phyloP scores from a whole-genome alignment of 2,113 vertebrate species.

The Haliaeetus leucogaster region DNA sequence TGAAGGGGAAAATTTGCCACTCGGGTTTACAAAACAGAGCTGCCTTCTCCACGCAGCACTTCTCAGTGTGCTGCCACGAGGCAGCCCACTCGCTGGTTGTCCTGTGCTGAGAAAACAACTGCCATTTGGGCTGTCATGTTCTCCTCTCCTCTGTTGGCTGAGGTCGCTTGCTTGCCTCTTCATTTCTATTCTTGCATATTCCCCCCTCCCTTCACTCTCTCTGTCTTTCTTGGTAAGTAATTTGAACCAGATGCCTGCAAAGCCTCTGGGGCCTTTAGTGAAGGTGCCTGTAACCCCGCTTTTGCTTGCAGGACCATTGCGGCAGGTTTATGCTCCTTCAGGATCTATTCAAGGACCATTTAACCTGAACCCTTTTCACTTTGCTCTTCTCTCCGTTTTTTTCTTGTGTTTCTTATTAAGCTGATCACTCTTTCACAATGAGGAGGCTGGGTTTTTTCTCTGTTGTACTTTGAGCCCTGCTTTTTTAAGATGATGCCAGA shows the following conservation, averaged over 20 bases:
- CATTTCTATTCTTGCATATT: background rate
- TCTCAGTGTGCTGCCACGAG: background rate
- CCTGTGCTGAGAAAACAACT: background rate
- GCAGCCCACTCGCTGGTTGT: background rate
- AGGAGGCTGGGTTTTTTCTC: background rate
- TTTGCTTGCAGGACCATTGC: background rate
- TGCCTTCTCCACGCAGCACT: background rate
- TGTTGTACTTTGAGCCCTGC: slow-evolving; percentile 27
- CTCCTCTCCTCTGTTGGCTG: background rate
- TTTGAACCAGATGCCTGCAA: background rate
- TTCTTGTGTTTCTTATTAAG: background rate
- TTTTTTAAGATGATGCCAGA: slow-evolving; percentile 7
- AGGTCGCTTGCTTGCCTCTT: background rate
- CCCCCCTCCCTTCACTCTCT: background rate
- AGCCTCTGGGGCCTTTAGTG: background rate
- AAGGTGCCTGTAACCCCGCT: background rate
- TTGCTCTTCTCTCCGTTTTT: background rate
- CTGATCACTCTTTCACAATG: background rate
- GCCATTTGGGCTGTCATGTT: background rate
- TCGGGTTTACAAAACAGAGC: background rate
- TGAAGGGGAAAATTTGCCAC: background rate
- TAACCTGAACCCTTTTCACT: background rate
- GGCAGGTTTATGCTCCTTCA: background rate
- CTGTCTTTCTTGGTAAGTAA: background rate
- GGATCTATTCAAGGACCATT: background rate